Percentiles rank a stretch among this genome's conserved stretches.
Conservation (phyloP, 2,888 invertebrate genomes). For the Drosophila prostipennis region DNA sequence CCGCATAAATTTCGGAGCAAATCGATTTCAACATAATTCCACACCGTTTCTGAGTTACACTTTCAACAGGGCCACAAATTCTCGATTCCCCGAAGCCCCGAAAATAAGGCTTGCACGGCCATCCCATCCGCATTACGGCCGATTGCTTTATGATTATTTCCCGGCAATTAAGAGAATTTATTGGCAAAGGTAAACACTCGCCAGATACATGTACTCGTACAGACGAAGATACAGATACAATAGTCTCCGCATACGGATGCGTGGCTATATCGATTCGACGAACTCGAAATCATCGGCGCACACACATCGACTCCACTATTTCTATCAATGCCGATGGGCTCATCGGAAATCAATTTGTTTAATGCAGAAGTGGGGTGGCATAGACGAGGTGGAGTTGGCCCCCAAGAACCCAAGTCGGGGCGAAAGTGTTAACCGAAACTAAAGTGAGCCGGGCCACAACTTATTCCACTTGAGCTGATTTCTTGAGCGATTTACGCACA, state of each 20-base stretch:
- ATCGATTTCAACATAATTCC: conserved; percentile 72
- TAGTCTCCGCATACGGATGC: conserved; percentile 10
- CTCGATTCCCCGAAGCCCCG: conserved; percentile 14
- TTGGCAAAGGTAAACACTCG: conserved; percentile 77
- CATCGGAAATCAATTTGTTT: conserved; percentile 78
- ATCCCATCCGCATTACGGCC: conserved; percentile 63
- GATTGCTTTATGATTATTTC: conserved; percentile 84
- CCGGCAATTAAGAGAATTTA: conserved; percentile 83
- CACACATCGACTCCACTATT: conserved; percentile 62
- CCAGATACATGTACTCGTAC: conserved; percentile 7
- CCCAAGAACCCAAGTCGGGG: conserved; percentile 12
- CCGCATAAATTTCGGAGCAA: conserved; percentile 22
- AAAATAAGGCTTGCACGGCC: conserved; percentile 26
- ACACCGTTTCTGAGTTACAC: conserved; percentile 54
- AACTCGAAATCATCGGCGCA: conserved; percentile 49
- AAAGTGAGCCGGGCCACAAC: conserved; percentile 69
- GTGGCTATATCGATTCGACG: conserved; percentile 58
- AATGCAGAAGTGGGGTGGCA: conserved; percentile 49
- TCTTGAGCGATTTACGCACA: conserved; percentile 80
- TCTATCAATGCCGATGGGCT: conserved; percentile 59
- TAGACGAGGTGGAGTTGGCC: not conserved
- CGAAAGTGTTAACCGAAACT: conserved; percentile 68
- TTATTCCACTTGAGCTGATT: conserved; percentile 79
- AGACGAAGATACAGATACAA: conserved; percentile 12
- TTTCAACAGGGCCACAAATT: conserved; percentile 44